A percentile compares a stretch with the other conserved stretches of the same genome.
phyloP scores from a whole-genome alignment of 1,140 invertebrate species.

The Yoshiicerus persimilis region DNA sequence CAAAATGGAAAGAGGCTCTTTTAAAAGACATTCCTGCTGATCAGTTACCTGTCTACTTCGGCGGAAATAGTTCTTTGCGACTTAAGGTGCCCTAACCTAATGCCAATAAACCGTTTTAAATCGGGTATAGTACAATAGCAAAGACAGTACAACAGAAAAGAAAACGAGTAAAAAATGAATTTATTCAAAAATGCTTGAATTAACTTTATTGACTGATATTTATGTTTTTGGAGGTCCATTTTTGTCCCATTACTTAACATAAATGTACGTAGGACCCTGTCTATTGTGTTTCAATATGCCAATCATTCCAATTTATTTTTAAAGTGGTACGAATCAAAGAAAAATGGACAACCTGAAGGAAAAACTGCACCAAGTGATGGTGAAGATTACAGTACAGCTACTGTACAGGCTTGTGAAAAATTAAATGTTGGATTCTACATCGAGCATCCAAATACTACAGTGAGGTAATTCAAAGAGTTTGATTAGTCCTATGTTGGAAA shows the following conservation, averaged over 20 bases:
- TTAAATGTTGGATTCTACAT: conserved; percentile 30
- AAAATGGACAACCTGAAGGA: neutral
- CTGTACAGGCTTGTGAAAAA: conserved; percentile 36
- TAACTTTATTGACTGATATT: too few species aligned
- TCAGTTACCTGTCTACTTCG: conserved; percentile 76
- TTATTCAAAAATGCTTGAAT: too few species aligned
- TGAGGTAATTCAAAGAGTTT: conserved; percentile 35
- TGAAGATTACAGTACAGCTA: conserved; percentile 1
- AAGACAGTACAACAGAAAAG: too few species aligned
- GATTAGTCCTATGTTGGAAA: too few species aligned
- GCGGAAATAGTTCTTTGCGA: conserved; percentile 62
- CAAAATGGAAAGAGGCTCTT: conserved; percentile 74
- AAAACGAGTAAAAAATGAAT: neutral
- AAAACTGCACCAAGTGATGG: neutral
- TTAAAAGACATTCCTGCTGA: conserved; percentile 67
- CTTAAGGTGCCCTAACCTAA: neutral
- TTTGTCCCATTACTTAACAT: too few species aligned
- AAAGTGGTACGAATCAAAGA: neutral
- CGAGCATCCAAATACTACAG: conserved; percentile 28
- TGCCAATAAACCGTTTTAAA: neutral
- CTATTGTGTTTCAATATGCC: too few species aligned
- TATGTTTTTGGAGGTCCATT: too few species aligned
- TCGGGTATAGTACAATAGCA: neutral
- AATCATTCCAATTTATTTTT: too few species aligned
- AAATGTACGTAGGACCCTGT: too few species aligned